Evolutionary conservation across 2,797 vertebrate species (phyloP).

Genomic region (Siniperca obscura): DNA sequence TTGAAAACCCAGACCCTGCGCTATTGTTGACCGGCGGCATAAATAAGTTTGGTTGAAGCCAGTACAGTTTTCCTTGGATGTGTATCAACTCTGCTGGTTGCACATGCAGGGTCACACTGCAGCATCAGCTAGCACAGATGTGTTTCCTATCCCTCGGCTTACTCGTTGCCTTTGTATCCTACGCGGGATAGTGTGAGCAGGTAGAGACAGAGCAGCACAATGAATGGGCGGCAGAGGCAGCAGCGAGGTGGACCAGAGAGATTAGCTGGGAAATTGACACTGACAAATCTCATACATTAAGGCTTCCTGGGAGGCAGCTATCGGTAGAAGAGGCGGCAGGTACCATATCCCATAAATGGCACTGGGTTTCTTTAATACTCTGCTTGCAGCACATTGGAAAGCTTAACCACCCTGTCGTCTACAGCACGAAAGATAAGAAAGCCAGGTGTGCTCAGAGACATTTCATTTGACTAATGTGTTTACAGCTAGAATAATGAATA

Average conservation of each 20-base stretch:
- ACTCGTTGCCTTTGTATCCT: conserved; percentile 40
- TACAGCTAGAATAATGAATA: conserved; percentile 77
- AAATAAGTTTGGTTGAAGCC: conserved; percentile 11
- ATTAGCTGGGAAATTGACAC: conserved; percentile 86
- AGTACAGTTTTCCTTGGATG: conserved; percentile 17
- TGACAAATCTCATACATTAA: conserved; percentile 89
- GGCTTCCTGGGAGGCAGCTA: conserved; percentile 83
- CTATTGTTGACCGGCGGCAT: background rate
- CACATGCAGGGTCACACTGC: conserved; percentile 34
- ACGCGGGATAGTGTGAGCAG: conserved; percentile 46
- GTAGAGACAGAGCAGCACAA: conserved; percentile 68
- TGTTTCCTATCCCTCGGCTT: conserved; percentile 35
- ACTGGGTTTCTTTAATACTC: conserved; percentile 64
- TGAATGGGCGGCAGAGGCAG: conserved; percentile 77
- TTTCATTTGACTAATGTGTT: conserved; percentile 83
- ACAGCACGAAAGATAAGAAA: conserved; percentile 64
- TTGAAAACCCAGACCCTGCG: conserved; percentile 8
- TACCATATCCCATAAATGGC: conserved; percentile 63
- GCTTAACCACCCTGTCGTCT: conserved; percentile 43
- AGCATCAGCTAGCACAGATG: conserved; percentile 14
- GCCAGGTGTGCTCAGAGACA: conserved; percentile 78
- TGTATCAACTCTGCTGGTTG: conserved; percentile 35
- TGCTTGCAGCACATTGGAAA: conserved; percentile 51
- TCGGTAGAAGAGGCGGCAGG: conserved; percentile 69
- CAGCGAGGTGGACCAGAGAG: conserved; percentile 83